Evolutionary conservation across 2,797 vertebrate genomes (phyloP), one percentile per base, ranked within the genome.

Genomic region (Enteromius radiatus): DNA sequence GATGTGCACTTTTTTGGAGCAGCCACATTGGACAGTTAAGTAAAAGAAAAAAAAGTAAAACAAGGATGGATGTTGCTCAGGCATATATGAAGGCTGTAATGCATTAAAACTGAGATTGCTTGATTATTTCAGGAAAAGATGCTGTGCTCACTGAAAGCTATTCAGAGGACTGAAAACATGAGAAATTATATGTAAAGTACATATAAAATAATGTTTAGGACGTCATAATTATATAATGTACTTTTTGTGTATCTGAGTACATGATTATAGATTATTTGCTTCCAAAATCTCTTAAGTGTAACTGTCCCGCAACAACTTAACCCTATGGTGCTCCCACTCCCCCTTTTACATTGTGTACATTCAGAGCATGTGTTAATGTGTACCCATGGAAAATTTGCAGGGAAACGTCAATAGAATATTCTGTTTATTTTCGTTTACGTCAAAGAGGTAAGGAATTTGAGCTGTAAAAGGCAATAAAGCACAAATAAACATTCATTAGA

Each of bases 401-500:
- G 65, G 28, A 61, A 81, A 78, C 33, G 87, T 71, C 28, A 84
- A 43, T 64, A 73, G 76, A 49, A 38, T 74, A n/a, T 82, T 65
- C 7, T 65, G 26, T 84, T 88, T 80, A 83, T 74, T 70, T 82
- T 78, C 67, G 49, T 86, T 86, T 81, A 81, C 87, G 84, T 84
- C 83, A 78, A 59, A 86, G 77, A 74, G 80, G 68, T 59, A 83
- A 81, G 74, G 63, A 82, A 88, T 83, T 85, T 76, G 49, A 14
- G 5, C 80, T 80, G 54, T 14, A 69, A 88, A 38, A 12, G 45
- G 61, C 73, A 69, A 81, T 84, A 69, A 49, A 71, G 38, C 26
- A 15, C 56, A 38, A 83, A 80, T 70, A 86, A 86, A 86, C 80
- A 86, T 63, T 63, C 67, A 75, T 78, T 64, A 69, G 73, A 43